Evolutionary conservation across 2,797 vertebrate genomes (phyloP).

Genomic region (Cryptoblepharus egeriae): DNA sequence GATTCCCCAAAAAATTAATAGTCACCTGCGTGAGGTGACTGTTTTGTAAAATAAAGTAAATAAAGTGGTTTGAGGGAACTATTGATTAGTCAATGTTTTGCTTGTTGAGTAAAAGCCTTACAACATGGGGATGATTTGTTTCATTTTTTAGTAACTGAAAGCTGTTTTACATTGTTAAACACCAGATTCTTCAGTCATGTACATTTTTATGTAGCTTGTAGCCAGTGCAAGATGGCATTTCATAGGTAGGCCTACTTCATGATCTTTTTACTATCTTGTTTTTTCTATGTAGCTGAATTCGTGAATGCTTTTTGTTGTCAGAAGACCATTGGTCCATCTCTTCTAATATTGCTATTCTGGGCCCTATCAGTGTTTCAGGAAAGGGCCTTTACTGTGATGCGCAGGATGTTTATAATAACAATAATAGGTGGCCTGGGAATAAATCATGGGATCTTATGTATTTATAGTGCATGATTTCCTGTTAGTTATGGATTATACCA

Average conservation of each 20-base stretch:
- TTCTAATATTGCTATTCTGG: too few species aligned
- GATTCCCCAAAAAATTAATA: not conserved
- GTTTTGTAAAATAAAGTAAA: not conserved
- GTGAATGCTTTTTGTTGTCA: too few species aligned
- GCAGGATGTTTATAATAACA: not conserved
- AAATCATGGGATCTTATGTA: not conserved
- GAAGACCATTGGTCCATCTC: too few species aligned
- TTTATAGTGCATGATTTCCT: not conserved
- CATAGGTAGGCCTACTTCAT: not conserved
- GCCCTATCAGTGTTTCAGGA: too few species aligned
- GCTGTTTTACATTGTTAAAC: not conserved
- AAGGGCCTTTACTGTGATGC: too few species aligned
- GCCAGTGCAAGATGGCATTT: not conserved
- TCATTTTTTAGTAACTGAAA: not conserved
- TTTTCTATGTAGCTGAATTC: too few species aligned
- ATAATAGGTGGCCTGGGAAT: not conserved
- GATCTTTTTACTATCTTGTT: too few species aligned
- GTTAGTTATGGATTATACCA: not conserved
- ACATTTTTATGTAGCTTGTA: not conserved
- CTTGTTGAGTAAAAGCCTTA: not conserved
- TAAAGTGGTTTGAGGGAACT: too few species aligned
- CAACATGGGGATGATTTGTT: not conserved
- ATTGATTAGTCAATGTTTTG: not conserved
- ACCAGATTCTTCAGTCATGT: not conserved
- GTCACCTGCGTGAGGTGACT: not conserved